Base-by-base conservation (phyloP, 2,113 vertebrate genomes). In the Numida meleagris region DNA sequence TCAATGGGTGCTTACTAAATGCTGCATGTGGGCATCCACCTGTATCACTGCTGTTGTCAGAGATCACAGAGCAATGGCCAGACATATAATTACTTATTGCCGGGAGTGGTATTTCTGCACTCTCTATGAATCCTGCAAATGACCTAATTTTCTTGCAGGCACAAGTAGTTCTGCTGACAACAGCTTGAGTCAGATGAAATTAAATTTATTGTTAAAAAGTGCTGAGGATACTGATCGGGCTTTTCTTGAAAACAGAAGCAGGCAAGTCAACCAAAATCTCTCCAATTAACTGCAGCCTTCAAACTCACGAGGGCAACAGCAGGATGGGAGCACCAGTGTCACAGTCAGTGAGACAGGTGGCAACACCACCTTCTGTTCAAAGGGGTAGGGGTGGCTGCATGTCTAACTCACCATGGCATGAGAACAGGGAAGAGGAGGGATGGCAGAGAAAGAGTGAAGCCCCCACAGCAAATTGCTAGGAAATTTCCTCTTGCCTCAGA, bases 321-420 rank as follows among this genome's bases (percentile, higher is more conserved):
- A 84, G 25, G 16, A 18, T 12, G 78, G 57, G 42, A 72, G 40
- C 17, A 82, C 17, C 10, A 29, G 29, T 42, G 57, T 27, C 10
- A 7, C 34, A 74, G 43, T 12, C 19, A 55, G 40, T 43, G 71
- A 85, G 43, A 48, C 6, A 62, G 63, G 83, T 12, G 24, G 43
- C 1, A 4, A 51, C 11, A 18, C 6, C 66, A 65, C 31, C 34
- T 24, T 33, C 53, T 43, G 59, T 14, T 55, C 57, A 0, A 20
- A 3, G 42, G 48, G 19, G 3, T 0, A 46, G 33, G 34, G 17
- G 17, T 45, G 19, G 27, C 21, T 38, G 12, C 0, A 0, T 29
- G 46, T 33, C 25, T 29, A 40, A 25, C 34, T 12, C n/a, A 17
- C 19, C 14, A 6, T 3, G 2, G 14, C 1, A 2, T 2, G 4